These are phyloP conservation scores for Tiliacea citrago DNA, from an alignment of 2,888 invertebrate species.

Conservation along the genomic window DNA sequence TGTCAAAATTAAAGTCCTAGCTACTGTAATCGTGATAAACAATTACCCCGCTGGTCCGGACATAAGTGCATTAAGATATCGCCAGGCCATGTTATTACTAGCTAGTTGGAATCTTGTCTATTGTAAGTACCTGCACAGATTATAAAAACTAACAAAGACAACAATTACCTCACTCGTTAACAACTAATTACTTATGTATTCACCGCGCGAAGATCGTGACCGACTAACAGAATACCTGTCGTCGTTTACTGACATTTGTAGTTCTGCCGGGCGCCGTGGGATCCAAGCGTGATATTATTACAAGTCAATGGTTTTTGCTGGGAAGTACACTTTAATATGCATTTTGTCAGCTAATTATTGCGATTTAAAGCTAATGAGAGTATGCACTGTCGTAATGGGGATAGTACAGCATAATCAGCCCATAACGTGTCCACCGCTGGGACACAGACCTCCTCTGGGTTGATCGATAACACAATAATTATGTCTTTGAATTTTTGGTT, in stretches of 20 bases:
- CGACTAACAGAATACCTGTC: slow-evolving; percentile 15
- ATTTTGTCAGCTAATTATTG: slow-evolving; percentile 9
- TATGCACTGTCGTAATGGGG: neutral
- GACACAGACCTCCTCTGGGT: too few relatives aligned
- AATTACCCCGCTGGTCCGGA: too few relatives aligned
- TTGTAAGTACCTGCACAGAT: neutral
- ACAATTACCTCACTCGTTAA: slow-evolving; percentile 28
- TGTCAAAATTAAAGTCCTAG: too few relatives aligned
- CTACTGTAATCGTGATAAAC: too few relatives aligned
- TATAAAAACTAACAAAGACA: slow-evolving; percentile 38
- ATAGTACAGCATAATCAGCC: too few relatives aligned
- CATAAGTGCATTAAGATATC: neutral
- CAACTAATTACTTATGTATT: slow-evolving; percentile 53
- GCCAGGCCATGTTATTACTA: neutral
- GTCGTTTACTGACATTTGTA: slow-evolving; percentile 20
- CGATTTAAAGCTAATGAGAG: slow-evolving; percentile 12
- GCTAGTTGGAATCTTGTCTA: slow-evolving; percentile 6
- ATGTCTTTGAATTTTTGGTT: too few relatives aligned
- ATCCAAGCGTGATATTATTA: slow-evolving; percentile 48
- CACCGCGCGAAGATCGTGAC: slow-evolving; percentile 50
- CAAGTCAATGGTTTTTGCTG: slow-evolving; percentile 47
- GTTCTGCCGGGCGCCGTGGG: neutral
- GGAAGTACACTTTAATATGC: slow-evolving; percentile 28
- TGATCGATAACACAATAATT: too few relatives aligned
- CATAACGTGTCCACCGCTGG: too few relatives aligned